phyloP scores from a whole-genome alignment of 2,797 vertebrate genomes.

The Trichosurus vulpecula region DNA sequence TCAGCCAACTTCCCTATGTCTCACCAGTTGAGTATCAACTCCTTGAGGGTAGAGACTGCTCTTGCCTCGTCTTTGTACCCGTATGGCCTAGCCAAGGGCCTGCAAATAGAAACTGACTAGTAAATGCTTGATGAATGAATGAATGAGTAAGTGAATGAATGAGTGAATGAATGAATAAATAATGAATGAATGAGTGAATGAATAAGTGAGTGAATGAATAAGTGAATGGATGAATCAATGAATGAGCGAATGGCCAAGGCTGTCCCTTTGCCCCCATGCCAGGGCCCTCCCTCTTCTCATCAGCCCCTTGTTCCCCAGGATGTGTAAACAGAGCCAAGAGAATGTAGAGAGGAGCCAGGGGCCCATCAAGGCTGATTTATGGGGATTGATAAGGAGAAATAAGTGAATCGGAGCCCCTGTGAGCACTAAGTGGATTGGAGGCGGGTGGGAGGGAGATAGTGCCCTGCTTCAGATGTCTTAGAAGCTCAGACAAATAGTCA shows the following conservation, averaged over 20 bases:
- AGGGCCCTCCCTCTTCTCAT: neutral
- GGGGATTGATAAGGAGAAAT: neutral
- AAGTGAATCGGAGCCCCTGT: neutral
- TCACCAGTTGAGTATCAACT: neutral
- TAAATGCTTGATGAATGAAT: neutral
- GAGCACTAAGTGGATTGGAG: neutral
- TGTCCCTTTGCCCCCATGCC: slow-evolving; percentile 1
- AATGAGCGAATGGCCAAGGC: slow-evolving; percentile 53
- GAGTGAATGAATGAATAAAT: neutral
- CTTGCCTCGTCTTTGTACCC: neutral
- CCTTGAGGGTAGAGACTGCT: neutral
- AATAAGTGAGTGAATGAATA: neutral
- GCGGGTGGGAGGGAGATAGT: too few relatives aligned
- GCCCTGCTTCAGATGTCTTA: neutral
- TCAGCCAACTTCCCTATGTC: neutral
- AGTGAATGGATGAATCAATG: neutral
- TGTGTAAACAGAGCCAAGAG: slow-evolving; percentile 64
- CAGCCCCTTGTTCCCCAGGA: slow-evolving; percentile 55
- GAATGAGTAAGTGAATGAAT: neutral
- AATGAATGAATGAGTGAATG: slow-evolving; percentile 22
- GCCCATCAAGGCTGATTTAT: slow-evolving; percentile 63
- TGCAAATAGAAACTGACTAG: neutral
- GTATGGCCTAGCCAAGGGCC: neutral
- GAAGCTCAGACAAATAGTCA: neutral
- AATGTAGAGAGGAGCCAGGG: slow-evolving; percentile 72